Conservation (phyloP, 2,113 vertebrate genomes). For the Illadopsis cleaveri region DNA sequence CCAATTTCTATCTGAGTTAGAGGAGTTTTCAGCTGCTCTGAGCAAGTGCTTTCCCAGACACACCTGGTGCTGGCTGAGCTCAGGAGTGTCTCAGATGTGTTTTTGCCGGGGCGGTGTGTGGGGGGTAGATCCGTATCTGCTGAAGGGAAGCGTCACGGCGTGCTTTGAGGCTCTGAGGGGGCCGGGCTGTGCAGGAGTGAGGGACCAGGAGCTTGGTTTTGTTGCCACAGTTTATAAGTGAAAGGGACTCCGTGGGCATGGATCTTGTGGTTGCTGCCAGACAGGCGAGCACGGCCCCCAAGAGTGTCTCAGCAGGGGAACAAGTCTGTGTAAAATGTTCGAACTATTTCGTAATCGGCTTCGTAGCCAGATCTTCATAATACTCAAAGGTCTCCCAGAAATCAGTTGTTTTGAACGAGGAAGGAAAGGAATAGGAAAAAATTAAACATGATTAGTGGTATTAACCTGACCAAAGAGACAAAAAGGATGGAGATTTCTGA, state of each 20-base stretch:
- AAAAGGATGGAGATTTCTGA: neutral
- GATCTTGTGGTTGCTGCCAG: neutral
- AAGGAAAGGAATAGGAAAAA: neutral
- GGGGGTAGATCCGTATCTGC: conserved; percentile 73
- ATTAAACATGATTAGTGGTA: neutral
- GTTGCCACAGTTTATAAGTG: neutral
- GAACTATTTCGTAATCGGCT: neutral
- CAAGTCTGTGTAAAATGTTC: neutral
- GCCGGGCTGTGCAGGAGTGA: neutral
- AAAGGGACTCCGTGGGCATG: neutral
- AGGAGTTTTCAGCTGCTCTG: neutral
- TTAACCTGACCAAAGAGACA: neutral
- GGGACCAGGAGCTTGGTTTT: neutral
- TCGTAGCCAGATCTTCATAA: neutral
- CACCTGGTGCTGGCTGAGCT: conserved; percentile 41
- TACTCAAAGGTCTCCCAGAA: neutral
- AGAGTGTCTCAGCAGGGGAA: neutral
- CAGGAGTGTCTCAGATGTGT: conserved; percentile 61
- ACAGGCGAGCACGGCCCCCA: rapidly evolving
- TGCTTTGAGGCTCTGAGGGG: neutral
- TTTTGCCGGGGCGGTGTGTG: conserved; percentile 63
- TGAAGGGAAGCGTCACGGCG: conserved; percentile 31
- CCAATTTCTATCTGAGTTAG: neutral
- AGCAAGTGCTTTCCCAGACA: neutral
- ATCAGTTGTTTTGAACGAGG: neutral